These are phyloP conservation scores for Galerucella calmariensis DNA, from an alignment of 2,888 invertebrate species.

Conservation along the genomic window DNA sequence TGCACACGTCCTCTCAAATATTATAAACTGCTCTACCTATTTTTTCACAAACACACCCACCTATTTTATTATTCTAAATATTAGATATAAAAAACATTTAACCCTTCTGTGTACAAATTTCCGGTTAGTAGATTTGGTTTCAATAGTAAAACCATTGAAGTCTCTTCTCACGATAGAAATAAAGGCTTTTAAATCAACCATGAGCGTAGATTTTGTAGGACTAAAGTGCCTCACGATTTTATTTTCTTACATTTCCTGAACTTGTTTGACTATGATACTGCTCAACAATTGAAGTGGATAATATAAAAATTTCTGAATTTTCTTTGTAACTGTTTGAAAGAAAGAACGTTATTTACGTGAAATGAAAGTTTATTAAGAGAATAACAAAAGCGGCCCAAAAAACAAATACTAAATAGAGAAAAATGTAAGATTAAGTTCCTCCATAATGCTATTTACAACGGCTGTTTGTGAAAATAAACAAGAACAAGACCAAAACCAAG, in stretches of 20 bases:
- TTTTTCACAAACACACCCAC: constrained; percentile 25
- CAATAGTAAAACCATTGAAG: constrained; percentile 43
- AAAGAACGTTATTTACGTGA: no score
- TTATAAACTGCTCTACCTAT: constrained; percentile 7
- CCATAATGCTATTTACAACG: no score
- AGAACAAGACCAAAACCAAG: no score
- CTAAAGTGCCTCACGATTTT: not conserved
- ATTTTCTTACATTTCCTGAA: not conserved
- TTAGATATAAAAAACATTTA: constrained; percentile 28
- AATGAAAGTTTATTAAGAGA: no score
- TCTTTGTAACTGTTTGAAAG: no score
- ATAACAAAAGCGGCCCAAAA: no score
- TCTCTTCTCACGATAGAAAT: constrained; percentile 56
- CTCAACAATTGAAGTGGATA: no score
- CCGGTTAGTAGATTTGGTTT: constrained; percentile 46
- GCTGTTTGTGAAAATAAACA: no score
- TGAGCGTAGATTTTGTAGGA: not conserved
- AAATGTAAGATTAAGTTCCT: no score
- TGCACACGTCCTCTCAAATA: not conserved
- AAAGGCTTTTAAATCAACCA: constrained; percentile 47
- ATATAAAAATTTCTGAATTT: no score
- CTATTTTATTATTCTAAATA: constrained; percentile 22
- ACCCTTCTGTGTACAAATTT: constrained; percentile 40
- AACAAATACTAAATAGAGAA: no score
- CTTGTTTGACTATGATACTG: no score